Base-by-base conservation (phyloP, 2,797 vertebrate genomes). In the Sebastes matsubarae region DNA sequence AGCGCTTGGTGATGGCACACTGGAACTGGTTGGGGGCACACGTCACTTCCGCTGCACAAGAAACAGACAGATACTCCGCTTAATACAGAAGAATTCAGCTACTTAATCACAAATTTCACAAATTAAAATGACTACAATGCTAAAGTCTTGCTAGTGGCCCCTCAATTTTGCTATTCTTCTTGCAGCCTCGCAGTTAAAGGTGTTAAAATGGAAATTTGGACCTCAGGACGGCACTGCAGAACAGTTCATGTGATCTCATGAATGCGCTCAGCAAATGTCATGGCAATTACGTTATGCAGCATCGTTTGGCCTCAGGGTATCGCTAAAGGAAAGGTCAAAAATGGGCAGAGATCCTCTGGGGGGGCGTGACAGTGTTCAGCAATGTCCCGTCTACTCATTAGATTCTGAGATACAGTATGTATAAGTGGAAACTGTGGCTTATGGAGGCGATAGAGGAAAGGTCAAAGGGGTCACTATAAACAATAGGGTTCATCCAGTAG, bases 11-110 rank as follows among this genome's bases (percentile, higher is more conserved):
- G 94, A 99, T 97, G 46, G 97, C 95, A 16, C 99, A 99, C 74
- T 99, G 98, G 97, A 99, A 99, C 96, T 99, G 99, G 95, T 99
- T 99, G 79, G 99, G 97, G 46, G 98, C 99, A 32, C 99, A 99
- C 2, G 98, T 99, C 80, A 99, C 97, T 90, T 99, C 99, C 0
- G 99, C 98, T 97, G 88, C 74, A 79, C 34, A 63, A 68, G 32
- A 78, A 12, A 82, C 32, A 79, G 34, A 84, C 27, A 75, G n/a
- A 66, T 20, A 77, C 6, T n/a, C 11, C 20, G 22, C 7, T 55
- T 4, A 67, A 79, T 52, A 65, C 14, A 52, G 36, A 74, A 13
- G 11, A 75, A 64, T 4, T 34, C 3, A 42, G 25, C 61, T 54
- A 24, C 20, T 6, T 50, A 2, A 50, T 79, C 18, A 70, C 27